A percentile compares a stretch with the other conserved stretches of the same genome.
phyloP scores from a whole-genome alignment of 2,113 vertebrate species.

The Antennarius striatus region DNA sequence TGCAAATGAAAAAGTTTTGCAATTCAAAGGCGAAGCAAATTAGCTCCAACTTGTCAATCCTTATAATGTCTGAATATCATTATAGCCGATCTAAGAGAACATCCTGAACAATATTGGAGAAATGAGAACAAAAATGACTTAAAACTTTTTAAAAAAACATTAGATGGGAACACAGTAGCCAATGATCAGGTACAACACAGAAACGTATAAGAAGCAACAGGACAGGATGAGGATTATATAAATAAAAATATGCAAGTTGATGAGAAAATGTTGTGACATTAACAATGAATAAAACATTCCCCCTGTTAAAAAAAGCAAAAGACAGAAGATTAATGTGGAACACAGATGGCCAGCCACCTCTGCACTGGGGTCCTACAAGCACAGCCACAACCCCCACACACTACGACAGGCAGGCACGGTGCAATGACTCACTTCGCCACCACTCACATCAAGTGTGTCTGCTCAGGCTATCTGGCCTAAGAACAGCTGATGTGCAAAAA shows the following conservation, averaged over 20 bases:
- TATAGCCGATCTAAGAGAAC: conserved; percentile 75
- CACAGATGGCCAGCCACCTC: conserved; percentile 86
- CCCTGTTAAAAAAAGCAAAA: conserved; percentile 47
- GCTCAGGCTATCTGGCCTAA: conserved; percentile 99
- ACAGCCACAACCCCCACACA: conserved; percentile 70
- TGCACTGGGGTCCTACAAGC: conserved; percentile 87
- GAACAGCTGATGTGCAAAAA: conserved; percentile 99
- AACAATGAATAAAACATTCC: conserved; percentile 80
- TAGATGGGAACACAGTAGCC: conserved; percentile 32
- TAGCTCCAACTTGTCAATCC: conserved; percentile 32
- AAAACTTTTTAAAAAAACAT: conserved; percentile 28
- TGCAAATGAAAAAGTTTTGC: conserved; percentile 40
- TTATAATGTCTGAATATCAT: conserved; percentile 38
- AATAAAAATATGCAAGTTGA: conserved; percentile 76
- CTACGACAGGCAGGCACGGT: conserved; percentile 89
- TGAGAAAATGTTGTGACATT: conserved; percentile 71
- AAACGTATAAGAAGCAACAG: conserved; percentile 83
- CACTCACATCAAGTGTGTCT: conserved; percentile 99
- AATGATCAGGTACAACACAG: conserved; percentile 58
- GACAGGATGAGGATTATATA: conserved; percentile 66
- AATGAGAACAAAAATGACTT: conserved; percentile 54
- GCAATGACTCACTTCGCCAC: conserved; percentile 99
- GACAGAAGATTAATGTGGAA: conserved; percentile 81
- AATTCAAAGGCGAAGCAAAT: conserved; percentile 54
- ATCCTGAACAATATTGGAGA: conserved; percentile 89